Evolutionary conservation across 2,888 invertebrate genomes (phyloP), one percentile per base, ranked within the genome.

Genomic region (Nebria salina): DNA sequence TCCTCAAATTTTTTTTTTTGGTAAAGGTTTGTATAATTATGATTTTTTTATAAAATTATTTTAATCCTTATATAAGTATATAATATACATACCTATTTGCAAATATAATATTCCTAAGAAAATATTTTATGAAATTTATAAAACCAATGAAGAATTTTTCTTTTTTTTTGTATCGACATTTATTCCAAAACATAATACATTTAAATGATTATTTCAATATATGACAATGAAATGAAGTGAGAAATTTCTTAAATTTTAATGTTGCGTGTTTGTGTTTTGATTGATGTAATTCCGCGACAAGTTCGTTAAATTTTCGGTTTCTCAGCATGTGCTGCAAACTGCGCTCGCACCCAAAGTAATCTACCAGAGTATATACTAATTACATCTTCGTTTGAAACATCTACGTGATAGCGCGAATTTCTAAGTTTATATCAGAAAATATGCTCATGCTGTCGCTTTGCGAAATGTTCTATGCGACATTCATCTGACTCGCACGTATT

Each of bases 321-420:
- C 54, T 54, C 13, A 54, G 8, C 54, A 54, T 54, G 54, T 54
- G 54, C 54, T 54, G 54, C 54, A 54, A 54, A 54, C 54, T 11
- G 54, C 54, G 54, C 54, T 54, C 54, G 54, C 54, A 13, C 13
- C 54, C 54, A 13, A 54, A 8, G 54, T 54, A 54, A 54, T 54
- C 54, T 54, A 13, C 54, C 54, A 54, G 54, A 54, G 54, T 54
- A 54, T 54, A 13, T 54, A 54, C 54, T 54, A 54, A 54, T 54
- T 54, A 54, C 54, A 54, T 54, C 11, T 54, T 54, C 54, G 54
- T 54, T 13, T 54, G 13, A 54, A 54, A 8, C 54, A 54, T 54
- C 54, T 54, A 54, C 54, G 54, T 54, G 54, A 54, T 54, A 54
- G 54, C 54, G 54, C 54, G 54, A 54, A 54, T 54, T 54, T 54